phyloP scores from a whole-genome alignment of 2,888 invertebrate species.

The Mythimna vitellina region DNA sequence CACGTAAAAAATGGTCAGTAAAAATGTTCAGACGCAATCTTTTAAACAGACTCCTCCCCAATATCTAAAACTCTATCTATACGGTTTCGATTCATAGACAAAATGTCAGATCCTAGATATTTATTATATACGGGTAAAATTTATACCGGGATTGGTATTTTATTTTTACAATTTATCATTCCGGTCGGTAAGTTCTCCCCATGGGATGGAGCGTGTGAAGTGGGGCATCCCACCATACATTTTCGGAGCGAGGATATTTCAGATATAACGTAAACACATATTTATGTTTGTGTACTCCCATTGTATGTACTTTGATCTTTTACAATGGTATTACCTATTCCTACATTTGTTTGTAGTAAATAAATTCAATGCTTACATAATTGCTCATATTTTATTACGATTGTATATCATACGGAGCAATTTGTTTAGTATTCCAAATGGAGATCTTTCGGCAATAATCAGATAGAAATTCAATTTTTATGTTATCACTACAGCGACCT shows the following conservation, averaged over 20 bases:
- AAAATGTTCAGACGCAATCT: conserved; percentile 20
- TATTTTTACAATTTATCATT: conserved; percentile 69
- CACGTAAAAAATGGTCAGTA: not conserved
- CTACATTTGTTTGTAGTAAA: conserved; percentile 23
- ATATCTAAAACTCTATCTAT: conserved; percentile 32
- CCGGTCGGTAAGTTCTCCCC: conserved; percentile 60
- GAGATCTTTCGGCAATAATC: conserved; percentile 22
- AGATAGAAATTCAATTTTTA: conserved; percentile 34
- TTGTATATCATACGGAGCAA: conserved; percentile 12
- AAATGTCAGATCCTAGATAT: conserved; percentile 47
- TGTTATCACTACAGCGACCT: conserved; percentile 36
- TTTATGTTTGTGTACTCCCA: conserved; percentile 49
- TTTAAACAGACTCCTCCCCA: conserved; percentile 6
- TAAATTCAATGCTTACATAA: conserved; percentile 13
- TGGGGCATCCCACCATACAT: conserved; percentile 57
- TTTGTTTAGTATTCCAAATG: conserved; percentile 29
- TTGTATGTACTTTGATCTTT: conserved; percentile 48
- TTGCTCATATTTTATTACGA: conserved; percentile 35
- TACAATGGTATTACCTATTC: conserved; percentile 23
- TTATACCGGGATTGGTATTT: conserved; percentile 60
- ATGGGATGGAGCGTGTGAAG: conserved; percentile 60
- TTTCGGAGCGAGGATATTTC: conserved; percentile 58
- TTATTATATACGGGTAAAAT: conserved; percentile 55
- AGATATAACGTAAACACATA: conserved; percentile 52
- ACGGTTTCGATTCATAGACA: conserved; percentile 34